A percentile compares a stretch with the other conserved stretches of the same genome.
Evolutionary conservation across 2,888 invertebrate species (phyloP).

Genomic region (Ennomos fuscantarius): DNA sequence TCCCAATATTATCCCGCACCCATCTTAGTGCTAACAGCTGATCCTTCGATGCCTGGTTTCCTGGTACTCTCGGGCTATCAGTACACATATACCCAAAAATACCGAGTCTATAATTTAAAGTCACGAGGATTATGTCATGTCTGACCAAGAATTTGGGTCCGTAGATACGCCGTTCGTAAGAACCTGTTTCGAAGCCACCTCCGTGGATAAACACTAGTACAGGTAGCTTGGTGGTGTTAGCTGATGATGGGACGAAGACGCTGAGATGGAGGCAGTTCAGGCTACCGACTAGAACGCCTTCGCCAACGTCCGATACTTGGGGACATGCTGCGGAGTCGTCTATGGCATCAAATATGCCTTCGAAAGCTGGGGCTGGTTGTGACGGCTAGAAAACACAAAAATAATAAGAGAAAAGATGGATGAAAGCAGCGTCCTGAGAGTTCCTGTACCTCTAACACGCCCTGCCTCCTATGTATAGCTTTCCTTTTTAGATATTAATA

Average conservation of each 20-base stretch:
- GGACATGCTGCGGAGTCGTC: conserved; percentile 50
- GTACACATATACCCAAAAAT: conserved; percentile 67
- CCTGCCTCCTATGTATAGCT: too few relatives aligned
- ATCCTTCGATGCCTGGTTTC: conserved; percentile 65
- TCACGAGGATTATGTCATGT: conserved; percentile 54
- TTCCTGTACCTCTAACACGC: too few relatives aligned
- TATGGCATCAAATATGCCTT: conserved; percentile 44
- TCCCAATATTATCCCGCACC: conserved; percentile 58
- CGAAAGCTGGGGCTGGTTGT: conserved; percentile 35
- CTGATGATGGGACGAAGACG: conserved; percentile 74
- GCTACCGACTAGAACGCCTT: conserved; percentile 33
- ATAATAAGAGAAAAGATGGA: too few relatives aligned
- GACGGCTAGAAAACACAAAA: conserved; percentile 22
- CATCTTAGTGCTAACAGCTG: conserved; percentile 58
- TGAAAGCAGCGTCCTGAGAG: too few relatives aligned
- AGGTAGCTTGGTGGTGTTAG: conserved; percentile 47
- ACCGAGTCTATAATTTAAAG: conserved; percentile 59
- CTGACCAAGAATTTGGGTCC: conserved; percentile 53
- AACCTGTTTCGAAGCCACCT: conserved; percentile 55
- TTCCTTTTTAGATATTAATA: too few relatives aligned
- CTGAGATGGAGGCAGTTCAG: conserved; percentile 50
- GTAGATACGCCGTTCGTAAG: conserved; percentile 34
- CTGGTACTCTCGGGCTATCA: conserved; percentile 58
- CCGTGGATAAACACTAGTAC: conserved; percentile 64
- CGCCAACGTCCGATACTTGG: conserved; percentile 40